Evolutionary conservation across 1,140 invertebrate species (phyloP), one percentile per base, ranked within the genome.

Genomic region (Leptinotarsa texana): DNA sequence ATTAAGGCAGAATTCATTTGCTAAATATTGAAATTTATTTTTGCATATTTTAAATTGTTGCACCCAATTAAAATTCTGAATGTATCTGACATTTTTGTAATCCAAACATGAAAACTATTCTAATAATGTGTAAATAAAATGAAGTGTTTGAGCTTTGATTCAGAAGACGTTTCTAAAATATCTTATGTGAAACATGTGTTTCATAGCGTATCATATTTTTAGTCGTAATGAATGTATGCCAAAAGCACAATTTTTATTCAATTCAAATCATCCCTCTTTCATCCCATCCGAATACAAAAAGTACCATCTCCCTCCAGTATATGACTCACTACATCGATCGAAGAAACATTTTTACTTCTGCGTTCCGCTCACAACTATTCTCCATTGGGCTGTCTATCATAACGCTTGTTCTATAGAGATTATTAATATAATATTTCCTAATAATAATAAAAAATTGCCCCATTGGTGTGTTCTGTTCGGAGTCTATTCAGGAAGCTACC

Each of bases 261-360:
- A 57, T 57, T 57, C 51, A 57, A 57, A 57, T 15, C 4, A 5
- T 57, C 51, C 51, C 51, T 15, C n/a, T 15, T 57, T 57, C 51
- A 57, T 57, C 51, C 48, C 27, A 65, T 65, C 27, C n/a, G 17
- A 18, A 47, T 63, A 72, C 17, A 65, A 65, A 73, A 73, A 65
- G 47, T 73, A 71, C 71, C 63, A 65, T 33, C 47, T 61, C 71
- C 71, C 71, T 47, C 71, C 18, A 18, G 13, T 42, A 65, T 48
- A 8, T 73, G 27, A 73, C 71, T 78, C 47, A n/a, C 33, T 21
- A 69, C 77, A 77, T 81, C 79, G 80, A 81, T 81, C 80, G 79
- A 80, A 79, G 74, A 68, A 76, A 51, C 62, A 51, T 48, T 62
- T 68, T 68, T 69, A 76, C 75, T 69, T 74, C 77, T 74, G 69